Base-by-base conservation (phyloP, 2,888 invertebrate genomes). In the Eulithis testata region DNA sequence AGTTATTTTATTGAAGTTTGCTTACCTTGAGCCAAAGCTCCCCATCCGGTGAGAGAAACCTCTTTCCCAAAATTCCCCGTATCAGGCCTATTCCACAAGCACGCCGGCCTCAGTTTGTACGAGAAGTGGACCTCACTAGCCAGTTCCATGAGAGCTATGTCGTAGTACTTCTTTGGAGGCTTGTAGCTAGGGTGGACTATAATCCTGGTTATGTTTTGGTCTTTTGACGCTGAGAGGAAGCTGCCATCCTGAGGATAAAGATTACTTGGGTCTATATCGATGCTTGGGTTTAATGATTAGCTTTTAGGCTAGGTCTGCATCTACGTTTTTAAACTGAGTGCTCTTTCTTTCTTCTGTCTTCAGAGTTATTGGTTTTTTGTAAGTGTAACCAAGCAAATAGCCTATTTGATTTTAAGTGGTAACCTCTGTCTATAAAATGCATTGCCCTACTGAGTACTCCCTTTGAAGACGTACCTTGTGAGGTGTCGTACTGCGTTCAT, bases 41-140 rank as follows among this genome's bases (percentile, higher is more conserved):
- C 88, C 90, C 90, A 90, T 4, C 90, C 90, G 52, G 88, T 84
- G 2, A 85, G 62, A 2, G 78, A 78, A 3, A 80, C 85, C 14
- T 79, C 67, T 0, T 55, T 37, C 3, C 83, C 81, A 45, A 82
- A 71, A 5, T 63, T 62, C 1, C 63, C 74, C 2, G 73, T 73
- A 49, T 83, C 80, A 14, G 65, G 61, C n/a, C 75, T 72, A 0
- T 71, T 74, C 84, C 84, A 88, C 14, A 90, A 70, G 61, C 91
- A 90, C 6, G 88, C 87, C 2, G 90, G 90, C 56, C 82, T 83
- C 21, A 87, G 66, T 40, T 74, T 67, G 27, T 68, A 68, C 0
- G 76, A 75, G 55, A 89, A 86, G 0, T 27, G 59, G 2, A 87
- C 69, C 1, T 57, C 60, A 0, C 52, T 45, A 2, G 72, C 76